phyloP scores from a whole-genome alignment of 2,797 vertebrate species.

The Kryptolebias ocellatus region DNA sequence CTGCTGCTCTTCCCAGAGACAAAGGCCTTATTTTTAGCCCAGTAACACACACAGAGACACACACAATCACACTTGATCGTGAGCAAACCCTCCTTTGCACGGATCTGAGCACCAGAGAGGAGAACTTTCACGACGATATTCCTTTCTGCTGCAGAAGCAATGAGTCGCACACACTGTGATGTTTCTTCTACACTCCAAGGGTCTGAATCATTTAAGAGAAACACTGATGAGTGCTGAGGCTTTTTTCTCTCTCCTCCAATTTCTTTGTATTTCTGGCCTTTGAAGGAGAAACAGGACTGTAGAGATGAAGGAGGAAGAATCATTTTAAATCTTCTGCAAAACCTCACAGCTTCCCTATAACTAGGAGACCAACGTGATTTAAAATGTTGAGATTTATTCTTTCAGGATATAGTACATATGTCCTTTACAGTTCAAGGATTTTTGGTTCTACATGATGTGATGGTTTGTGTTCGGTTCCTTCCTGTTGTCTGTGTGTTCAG shows the following conservation, averaged over 20 bases:
- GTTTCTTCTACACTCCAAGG: conserved; percentile 3
- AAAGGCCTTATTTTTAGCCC: conserved; percentile 75
- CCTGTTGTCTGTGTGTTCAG: no score
- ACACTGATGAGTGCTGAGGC: background rate
- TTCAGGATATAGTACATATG: background rate
- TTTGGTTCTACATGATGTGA: no score
- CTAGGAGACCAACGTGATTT: background rate
- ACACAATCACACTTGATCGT: conserved; percentile 14
- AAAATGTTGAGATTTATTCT: background rate
- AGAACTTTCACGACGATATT: conserved; percentile 12
- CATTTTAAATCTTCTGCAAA: background rate
- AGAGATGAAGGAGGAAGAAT: background rate
- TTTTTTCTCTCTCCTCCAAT: background rate
- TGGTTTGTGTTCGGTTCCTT: no score
- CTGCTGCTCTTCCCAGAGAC: conserved; percentile 62
- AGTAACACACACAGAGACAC: conserved; percentile 14
- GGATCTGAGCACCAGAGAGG: conserved; percentile 15
- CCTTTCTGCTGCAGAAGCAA: conserved; percentile 2
- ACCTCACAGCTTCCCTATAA: background rate
- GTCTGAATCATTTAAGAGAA: conserved; percentile 35
- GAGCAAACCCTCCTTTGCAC: conserved; percentile 9
- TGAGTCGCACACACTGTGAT: conserved; percentile 5
- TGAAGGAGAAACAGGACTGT: background rate
- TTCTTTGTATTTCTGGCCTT: conserved; percentile 9
- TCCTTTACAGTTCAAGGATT: no score